Base-by-base conservation (phyloP, 2,797 vertebrate species). In the Protosalanx chinensis region DNA sequence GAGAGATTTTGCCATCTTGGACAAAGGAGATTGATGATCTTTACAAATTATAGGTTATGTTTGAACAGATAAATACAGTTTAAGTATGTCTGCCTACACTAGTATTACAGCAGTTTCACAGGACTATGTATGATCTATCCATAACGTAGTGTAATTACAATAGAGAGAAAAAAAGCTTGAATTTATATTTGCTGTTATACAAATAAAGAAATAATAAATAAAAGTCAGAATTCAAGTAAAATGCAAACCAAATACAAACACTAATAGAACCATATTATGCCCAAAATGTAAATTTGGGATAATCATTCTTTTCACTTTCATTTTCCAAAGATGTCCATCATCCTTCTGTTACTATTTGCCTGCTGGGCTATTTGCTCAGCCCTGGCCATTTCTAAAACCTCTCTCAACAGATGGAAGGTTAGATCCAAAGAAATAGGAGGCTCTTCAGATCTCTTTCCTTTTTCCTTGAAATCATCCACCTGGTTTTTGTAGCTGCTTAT, bases 281-380 rank as follows among this genome's bases (percentile, higher is more conserved):
- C 89, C 87, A 85, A 85, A 85, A 84, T 77, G 87, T 81, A 79
- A 84, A 67, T 88, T 88, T 87, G 87, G 88, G 83, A 83, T 76
- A 79, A 79, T 79, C 72, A 76, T 62, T 29, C 58, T 6, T 64
- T 71, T 71, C 61, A 46, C 4, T 5, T 80, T 92, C 90, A 95
- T 76, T 95, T 95, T 35, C 96, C 95, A 70, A 93, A 93, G 49
- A 90, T 88, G 81, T 97, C 95, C 96, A 97, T 94, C 81, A 97
- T 93, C 89, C 85, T 92, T 81, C 94, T 93, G 92, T 97, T 97
- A 90, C 81, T 93, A 85, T 93, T 90, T 62, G 93, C 95, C 89
- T 95, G 95, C 88, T 94, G 93, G 13, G 93, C 94, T 30, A 94
- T 59, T 84, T 94, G 92, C 79, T 98, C 94, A 0, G 92, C 94